Percentiles rank a stretch among this genome's conserved stretches.
Evolutionary conservation across 2,797 vertebrate genomes (phyloP).

Genomic region (Setipinna tenuifilis): DNA sequence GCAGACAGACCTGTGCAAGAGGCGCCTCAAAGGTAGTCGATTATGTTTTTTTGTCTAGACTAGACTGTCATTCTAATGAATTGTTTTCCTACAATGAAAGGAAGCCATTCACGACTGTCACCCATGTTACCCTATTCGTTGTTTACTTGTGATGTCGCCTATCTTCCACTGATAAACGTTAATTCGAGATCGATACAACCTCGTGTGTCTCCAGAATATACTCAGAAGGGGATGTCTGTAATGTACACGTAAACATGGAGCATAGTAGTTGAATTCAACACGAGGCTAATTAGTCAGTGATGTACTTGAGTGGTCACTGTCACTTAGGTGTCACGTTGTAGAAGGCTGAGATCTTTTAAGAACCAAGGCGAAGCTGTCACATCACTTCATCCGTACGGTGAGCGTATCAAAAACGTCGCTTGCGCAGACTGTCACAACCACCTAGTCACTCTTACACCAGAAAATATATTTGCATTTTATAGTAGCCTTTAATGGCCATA

Average conservation of each 20-base stretch:
- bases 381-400: neutral
- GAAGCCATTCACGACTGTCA: neutral
- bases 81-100: neutral
- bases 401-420: neutral
- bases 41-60: neutral
- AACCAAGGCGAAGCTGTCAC: neutral
- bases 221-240: neutral
- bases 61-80: neutral
- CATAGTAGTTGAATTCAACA: neutral
- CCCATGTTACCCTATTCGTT: neutral
- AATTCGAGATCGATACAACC: neutral
- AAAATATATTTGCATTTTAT: neutral
- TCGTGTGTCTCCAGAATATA: neutral
- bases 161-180: constrained; percentile 2
- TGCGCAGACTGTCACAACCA: neutral
- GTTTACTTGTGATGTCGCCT: neutral
- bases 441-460: neutral
- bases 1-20: constrained; percentile 64
- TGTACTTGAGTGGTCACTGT: neutral
- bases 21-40: constrained; percentile 70
- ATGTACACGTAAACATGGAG: neutral
- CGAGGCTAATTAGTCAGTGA: neutral
- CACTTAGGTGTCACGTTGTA: neutral
- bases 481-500: too few species aligned
- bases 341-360: neutral